Conservation (phyloP, 2,888 invertebrate genomes). For the Merodon equestris region DNA sequence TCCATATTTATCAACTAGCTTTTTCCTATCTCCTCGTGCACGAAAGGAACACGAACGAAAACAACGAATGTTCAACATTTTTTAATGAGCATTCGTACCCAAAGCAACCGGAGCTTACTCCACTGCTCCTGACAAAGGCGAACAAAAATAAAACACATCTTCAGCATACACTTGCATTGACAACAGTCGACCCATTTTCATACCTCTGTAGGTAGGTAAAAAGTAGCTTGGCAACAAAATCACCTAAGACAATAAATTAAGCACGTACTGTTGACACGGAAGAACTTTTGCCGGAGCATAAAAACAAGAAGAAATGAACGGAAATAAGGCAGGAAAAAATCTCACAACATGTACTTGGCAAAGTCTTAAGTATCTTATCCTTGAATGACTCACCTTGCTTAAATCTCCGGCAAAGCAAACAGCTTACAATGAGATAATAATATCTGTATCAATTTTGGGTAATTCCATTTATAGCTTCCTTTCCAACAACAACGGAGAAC, state of each 20-base stretch:
- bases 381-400: constrained; percentile 39
- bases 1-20: not conserved
- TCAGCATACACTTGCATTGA: not conserved
- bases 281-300: constrained; percentile 25
- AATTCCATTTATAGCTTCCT: constrained; percentile 37
- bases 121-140: not conserved
- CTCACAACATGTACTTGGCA: constrained; percentile 15
- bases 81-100: constrained; percentile 45
- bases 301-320: not conserved
- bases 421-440: constrained; percentile 12
- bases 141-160: not conserved
- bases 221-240: constrained; percentile 24
- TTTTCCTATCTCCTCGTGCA: constrained; percentile 3
- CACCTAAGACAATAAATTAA: constrained; percentile 49
- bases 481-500: not conserved
- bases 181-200: not conserved
- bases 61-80: constrained; percentile 40
- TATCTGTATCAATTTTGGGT: constrained; percentile 14
- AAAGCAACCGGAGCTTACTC: constrained; percentile 29
- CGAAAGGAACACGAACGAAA: constrained; percentile 8
- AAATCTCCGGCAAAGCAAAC: constrained; percentile 8
- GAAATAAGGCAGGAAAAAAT: not conserved
- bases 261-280: constrained; percentile 54
- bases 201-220: constrained; percentile 1
- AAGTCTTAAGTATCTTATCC: constrained; percentile 16